phyloP scores from a whole-genome alignment of 1,140 invertebrate species.

The Parasteatoda tepidariorum region DNA sequence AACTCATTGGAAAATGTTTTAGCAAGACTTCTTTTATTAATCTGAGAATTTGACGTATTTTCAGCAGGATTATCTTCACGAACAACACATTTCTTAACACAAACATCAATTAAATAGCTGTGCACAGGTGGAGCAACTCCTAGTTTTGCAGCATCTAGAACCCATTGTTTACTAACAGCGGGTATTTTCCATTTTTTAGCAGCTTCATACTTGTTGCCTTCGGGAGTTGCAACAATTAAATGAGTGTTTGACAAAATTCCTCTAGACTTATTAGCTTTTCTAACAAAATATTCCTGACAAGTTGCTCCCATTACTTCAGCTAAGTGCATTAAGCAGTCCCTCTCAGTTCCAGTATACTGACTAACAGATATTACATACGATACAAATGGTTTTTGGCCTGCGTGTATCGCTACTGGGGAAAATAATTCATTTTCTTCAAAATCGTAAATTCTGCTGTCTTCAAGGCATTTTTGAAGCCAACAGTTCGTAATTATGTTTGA shows the following conservation, averaged over 20 bases:
- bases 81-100: too few relatives aligned
- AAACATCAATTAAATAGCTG: constrained; percentile 74
- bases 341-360: constrained; percentile 78
- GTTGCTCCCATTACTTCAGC: constrained; percentile 78
- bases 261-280: constrained; percentile 71
- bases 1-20: not conserved
- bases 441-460: constrained; percentile 72
- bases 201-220: constrained; percentile 84
- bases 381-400: constrained; percentile 73
- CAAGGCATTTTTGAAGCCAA: constrained; percentile 72
- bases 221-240: constrained; percentile 78
- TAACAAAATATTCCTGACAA: constrained; percentile 77
- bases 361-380: constrained; percentile 82
- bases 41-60: not conserved
- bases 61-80: not conserved
- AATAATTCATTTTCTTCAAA: constrained; percentile 75
- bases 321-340: constrained; percentile 78
- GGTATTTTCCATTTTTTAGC: constrained; percentile 85
- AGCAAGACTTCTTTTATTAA: not conserved
- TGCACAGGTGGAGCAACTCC: constrained; percentile 73
- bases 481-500: constrained; percentile 68
- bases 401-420: constrained; percentile 71
- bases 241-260: constrained; percentile 76
- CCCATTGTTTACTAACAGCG: constrained; percentile 82
- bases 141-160: constrained; percentile 76